These are phyloP conservation scores for Drosophila lutescens DNA, from an alignment of 2,888 invertebrate genomes.

Conservation along the genomic window DNA sequence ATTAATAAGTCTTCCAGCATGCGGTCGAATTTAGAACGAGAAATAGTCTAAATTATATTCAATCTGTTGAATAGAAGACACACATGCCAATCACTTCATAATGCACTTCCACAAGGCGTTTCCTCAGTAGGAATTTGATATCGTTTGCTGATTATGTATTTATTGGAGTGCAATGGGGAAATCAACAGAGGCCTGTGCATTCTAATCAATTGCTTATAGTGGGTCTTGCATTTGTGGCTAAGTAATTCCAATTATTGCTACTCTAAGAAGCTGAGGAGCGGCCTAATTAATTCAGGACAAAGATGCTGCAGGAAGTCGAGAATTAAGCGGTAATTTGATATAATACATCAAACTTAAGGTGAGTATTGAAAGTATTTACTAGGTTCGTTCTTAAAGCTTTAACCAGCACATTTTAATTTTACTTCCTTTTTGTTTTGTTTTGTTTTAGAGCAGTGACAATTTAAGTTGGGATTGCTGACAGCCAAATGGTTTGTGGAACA, in stretches of 20 bases:
- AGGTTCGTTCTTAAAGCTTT: not conserved
- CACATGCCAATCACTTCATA: conserved; percentile 3
- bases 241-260: conserved; percentile 53
- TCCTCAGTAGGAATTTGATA: not conserved
- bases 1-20: not conserved
- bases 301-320: not conserved
- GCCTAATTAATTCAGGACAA: conserved; percentile 27
- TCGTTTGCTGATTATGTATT: conserved; percentile 60
- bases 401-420: too few relatives aligned
- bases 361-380: not conserved
- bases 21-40: not conserved
- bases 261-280: conserved; percentile 11
- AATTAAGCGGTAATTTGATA: not conserved
- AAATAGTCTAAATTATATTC: not conserved
- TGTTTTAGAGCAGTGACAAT: not conserved
- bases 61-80: not conserved
- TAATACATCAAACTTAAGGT: too few relatives aligned
- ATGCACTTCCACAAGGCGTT: not conserved
- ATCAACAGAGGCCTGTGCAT: conserved; percentile 26
- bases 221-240: conserved; percentile 51
- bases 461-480: not conserved
- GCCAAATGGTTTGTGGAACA: conserved; percentile 6
- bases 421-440: too few relatives aligned
- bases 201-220: conserved; percentile 31
- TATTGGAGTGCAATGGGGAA: conserved; percentile 54